Conservation (phyloP, 1,140 invertebrate species). For the Trichonephila clavipes region DNA sequence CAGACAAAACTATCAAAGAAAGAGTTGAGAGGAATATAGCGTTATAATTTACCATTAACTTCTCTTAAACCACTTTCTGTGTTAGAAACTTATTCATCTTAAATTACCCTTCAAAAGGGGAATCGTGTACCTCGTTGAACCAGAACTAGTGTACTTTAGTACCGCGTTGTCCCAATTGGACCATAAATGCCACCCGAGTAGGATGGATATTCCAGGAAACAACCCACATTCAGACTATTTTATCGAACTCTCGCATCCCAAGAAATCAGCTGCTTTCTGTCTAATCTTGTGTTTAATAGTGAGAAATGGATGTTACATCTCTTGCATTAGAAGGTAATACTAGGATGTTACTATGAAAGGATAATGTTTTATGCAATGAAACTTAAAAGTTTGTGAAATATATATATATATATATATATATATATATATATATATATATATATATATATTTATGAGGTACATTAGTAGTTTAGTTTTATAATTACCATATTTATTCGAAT, state of each 20-base stretch:
- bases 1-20: too few species aligned
- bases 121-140: slow-evolving; percentile 35
- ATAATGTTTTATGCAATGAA: background rate
- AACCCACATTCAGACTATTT: slow-evolving; percentile 28
- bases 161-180: slow-evolving; percentile 15
- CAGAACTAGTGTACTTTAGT: background rate
- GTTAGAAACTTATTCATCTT: background rate
- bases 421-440: too few species aligned
- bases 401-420: too few species aligned
- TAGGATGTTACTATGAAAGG: background rate
- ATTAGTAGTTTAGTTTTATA: too few species aligned
- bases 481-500: too few species aligned
- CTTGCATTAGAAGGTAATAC: background rate
- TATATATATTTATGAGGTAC: too few species aligned
- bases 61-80: background rate
- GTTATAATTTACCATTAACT: background rate
- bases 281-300: background rate
- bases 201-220: background rate
- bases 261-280: background rate
- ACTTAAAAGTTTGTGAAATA: too few species aligned
- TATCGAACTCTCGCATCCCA: background rate
- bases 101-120: slow-evolving; percentile 42
- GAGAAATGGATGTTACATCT: background rate
- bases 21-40: too few species aligned
- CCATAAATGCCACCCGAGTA: slow-evolving; percentile 9